These are phyloP conservation scores for Perodicticus potto DNA, from an alignment of 2,797 vertebrate species.

Conservation along the genomic window DNA sequence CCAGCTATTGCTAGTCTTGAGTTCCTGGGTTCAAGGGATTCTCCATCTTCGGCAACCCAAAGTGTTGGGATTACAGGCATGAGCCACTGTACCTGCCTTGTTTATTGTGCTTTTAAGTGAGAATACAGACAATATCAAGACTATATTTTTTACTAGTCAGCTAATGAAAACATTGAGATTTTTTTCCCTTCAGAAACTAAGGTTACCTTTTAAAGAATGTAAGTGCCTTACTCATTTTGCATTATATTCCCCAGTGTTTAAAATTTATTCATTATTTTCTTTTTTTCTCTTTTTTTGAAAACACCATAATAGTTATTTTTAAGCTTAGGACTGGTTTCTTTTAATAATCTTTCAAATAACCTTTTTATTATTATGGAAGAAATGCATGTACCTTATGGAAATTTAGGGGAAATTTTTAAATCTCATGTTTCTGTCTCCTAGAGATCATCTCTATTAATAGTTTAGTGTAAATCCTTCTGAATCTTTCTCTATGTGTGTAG, in stretches of 20 bases:
- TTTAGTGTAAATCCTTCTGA: not conserved
- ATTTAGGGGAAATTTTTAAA: conserved; percentile 25
- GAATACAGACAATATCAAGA: conserved; percentile 41
- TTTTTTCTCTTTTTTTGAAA: not conserved
- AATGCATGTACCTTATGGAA: not conserved
- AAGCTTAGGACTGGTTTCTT: not conserved
- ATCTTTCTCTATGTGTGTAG: not conserved
- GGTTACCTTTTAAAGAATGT: not conserved
- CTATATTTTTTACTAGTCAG: conserved; percentile 20
- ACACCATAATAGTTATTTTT: conserved; percentile 37
- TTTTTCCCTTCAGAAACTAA: conserved; percentile 20
- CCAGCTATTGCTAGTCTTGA: not conserved
- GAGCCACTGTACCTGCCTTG: not conserved
- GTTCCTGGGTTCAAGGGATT: not conserved
- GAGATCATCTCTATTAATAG: conserved; percentile 28
- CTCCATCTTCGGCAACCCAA: not conserved
- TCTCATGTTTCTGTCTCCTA: not conserved
- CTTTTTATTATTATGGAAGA: conserved; percentile 2
- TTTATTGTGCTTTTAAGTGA: conserved; percentile 46
- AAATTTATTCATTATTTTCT: conserved; percentile 40
- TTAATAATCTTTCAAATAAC: conserved; percentile 34
- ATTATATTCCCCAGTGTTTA: not conserved
- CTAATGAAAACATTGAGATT: conserved; percentile 43
- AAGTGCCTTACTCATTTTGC: conserved; percentile 23
- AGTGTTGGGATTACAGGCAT: not conserved